Evolutionary conservation across 2,113 vertebrate genomes (phyloP), one percentile per base, ranked within the genome.

Genomic region (Sula dactylatra): DNA sequence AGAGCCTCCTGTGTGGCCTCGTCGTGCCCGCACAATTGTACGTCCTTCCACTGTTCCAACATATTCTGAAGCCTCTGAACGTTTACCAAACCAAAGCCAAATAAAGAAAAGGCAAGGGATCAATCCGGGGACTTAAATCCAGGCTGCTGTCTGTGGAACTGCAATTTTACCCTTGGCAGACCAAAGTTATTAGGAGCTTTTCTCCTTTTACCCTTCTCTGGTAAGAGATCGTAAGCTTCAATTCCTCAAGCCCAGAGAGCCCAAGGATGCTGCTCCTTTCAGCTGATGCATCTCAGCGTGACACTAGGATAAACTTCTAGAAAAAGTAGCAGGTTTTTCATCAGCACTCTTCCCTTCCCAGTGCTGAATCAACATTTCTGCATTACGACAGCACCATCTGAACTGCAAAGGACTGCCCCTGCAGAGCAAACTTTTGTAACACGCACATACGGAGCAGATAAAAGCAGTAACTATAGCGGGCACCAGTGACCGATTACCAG

Each of bases 401-500:
- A 67, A 34, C 32, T 14, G 8, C 44, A 11, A 9, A 20, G 26
- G 7, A 6, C 40, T 14, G 17, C 25, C 10, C 5, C 0, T 3
- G 21, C 77, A 44, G 47, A 36, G 55, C 40, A 8, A 13, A 21
- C 56, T 40, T 21, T 3, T 19, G 32, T 4, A 32, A 45, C 29
- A 7, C 0, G 6, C 22, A 34, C 34, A 2, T 1, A 12, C 2
- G 17, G n/a, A 62, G 49, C 1, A 45, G 40, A 22, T 4, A 24
- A 21, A 27, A 18, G 14, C 40, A 5, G 9, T 4, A 11, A 25
- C 58, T 14, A 3, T 0, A 42, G 36, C 0, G 9, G 26, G 52
- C 8, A 42, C 16, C 50, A 9, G 47, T 0, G 6, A 45, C 16
- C 11, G 1, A 4, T 3, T 5, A 22, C 47, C 62, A 44, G 50